A percentile compares a stretch with the other conserved stretches of the same genome.
Conservation (phyloP, 30 jellyfish, hydroid and myxozoan genomes). For the Haliclystus octoradiatus region DNA sequence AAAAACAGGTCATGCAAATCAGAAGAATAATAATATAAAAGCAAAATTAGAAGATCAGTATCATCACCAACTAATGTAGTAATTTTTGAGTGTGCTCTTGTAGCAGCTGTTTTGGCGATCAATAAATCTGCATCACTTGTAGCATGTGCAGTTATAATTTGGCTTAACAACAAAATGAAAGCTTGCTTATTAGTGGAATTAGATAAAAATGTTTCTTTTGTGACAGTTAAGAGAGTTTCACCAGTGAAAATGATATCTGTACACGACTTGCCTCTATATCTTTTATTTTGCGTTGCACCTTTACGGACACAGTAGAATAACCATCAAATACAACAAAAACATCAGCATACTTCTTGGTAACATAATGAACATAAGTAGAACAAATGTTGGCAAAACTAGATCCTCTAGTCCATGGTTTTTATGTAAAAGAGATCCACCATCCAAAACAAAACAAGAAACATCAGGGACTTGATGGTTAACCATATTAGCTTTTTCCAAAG, state of each 20-base stretch:
- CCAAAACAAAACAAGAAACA: conserved; percentile 7
- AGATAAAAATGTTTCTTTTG: conserved; percentile 22
- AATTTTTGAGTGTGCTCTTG: conserved; percentile 1
- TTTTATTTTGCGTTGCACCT: background rate
- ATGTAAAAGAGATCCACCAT: conserved; percentile 29
- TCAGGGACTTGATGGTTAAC: background rate
- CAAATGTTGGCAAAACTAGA: background rate
- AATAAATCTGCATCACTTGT: conserved; percentile 32
- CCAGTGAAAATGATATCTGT: conserved; percentile 6
- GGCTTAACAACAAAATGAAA: conserved; percentile 5
- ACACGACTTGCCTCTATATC: background rate
- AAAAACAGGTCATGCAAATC: background rate
- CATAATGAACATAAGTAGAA: conserved; percentile 15
- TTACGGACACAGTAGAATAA: conserved; percentile 6
- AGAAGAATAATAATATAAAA: conserved; percentile 20
- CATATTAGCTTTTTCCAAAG: conserved; percentile 6
- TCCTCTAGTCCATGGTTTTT: conserved; percentile 19
- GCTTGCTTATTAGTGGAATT: conserved; percentile 22
- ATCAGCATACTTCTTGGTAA: conserved; percentile 1
- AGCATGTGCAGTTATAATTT: conserved; percentile 16
- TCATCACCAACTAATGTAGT: conserved; percentile 36
- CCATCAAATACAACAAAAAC: conserved; percentile 13
- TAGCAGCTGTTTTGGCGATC: conserved; percentile 24
- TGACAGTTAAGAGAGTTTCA: conserved; percentile 13
- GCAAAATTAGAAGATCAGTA: conserved; percentile 38